Evolutionary conservation across 1,140 invertebrate genomes (phyloP).

Genomic region (Drosophila lacteicornis): DNA sequence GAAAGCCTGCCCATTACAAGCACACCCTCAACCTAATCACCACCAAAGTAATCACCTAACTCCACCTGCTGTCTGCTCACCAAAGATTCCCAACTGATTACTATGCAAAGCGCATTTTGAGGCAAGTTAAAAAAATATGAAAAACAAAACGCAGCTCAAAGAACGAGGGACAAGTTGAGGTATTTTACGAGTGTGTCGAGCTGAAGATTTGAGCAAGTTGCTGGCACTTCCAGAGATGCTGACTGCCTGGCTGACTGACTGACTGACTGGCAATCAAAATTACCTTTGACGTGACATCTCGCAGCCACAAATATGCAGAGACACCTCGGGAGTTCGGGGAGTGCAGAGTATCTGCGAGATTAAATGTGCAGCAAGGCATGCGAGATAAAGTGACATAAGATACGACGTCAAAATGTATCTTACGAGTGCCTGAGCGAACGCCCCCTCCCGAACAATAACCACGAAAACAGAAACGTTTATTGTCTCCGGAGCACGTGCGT

Average conservation of each 20-base stretch:
- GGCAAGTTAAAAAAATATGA: conserved; percentile 33
- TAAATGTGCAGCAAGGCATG: conserved; percentile 73
- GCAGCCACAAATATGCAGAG: conserved; percentile 68
- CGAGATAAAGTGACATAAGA: conserved; percentile 65
- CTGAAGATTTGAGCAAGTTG: conserved; percentile 37
- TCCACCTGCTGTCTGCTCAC: conserved; percentile 3
- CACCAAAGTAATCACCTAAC: conserved; percentile 19
- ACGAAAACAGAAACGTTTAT: conserved; percentile 56
- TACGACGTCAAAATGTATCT: conserved; percentile 70
- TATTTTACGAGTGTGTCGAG: conserved; percentile 39
- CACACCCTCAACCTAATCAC: conserved; percentile 1
- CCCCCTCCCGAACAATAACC: conserved; percentile 22
- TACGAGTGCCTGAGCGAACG: conserved; percentile 39
- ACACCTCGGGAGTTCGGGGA: conserved; percentile 38
- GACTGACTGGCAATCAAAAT: conserved; percentile 66
- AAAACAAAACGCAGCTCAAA: conserved; percentile 16
- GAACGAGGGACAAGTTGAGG: conserved; percentile 8
- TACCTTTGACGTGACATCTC: conserved; percentile 68
- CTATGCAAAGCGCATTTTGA: conserved; percentile 43
- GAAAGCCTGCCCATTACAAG: conserved; percentile 13
- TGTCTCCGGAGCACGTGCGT: conserved; percentile 55
- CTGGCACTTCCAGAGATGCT: conserved; percentile 20
- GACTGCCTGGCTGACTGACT: conserved; percentile 27
- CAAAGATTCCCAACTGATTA: conserved; percentile 35
- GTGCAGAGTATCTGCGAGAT: conserved; percentile 50